phyloP scores from a whole-genome alignment of 1,140 invertebrate genomes.

The Lasioglossum albipes region DNA sequence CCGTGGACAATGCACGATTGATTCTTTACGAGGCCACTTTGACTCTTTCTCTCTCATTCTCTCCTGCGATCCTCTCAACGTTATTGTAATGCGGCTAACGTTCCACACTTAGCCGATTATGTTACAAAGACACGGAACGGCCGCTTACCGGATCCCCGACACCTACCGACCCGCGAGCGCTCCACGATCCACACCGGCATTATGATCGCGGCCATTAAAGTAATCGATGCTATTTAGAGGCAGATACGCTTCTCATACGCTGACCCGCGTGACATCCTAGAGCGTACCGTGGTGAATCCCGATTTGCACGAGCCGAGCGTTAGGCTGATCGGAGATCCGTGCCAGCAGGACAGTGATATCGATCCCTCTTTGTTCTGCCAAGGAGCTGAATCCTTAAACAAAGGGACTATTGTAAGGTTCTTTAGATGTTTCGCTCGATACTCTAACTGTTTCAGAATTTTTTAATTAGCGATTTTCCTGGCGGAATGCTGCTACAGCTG shows the following conservation, averaged over 20 bases:
- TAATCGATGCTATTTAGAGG: slow-evolving; percentile 57
- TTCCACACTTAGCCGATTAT: slow-evolving; percentile 41
- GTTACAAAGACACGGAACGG: slow-evolving; percentile 57
- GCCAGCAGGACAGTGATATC: background rate
- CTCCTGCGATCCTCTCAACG: slow-evolving; percentile 27
- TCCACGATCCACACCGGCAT: slow-evolving; percentile 46
- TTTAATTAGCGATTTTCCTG: too few species aligned
- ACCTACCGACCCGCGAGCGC: slow-evolving; percentile 53
- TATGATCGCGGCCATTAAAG: slow-evolving; percentile 60
- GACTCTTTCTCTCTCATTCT: background rate
- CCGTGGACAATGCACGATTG: slow-evolving; percentile 43
- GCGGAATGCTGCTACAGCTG: too few species aligned
- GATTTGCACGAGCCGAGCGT: slow-evolving; percentile 10
- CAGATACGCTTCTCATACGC: slow-evolving; percentile 59
- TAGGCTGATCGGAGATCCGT: background rate
- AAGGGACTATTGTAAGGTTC: too few species aligned
- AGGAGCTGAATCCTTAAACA: too few species aligned
- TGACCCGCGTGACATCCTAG: slow-evolving; percentile 53
- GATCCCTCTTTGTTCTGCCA: background rate
- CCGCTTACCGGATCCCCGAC: slow-evolving; percentile 51
- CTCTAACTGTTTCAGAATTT: too few species aligned
- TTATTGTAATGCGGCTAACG: slow-evolving; percentile 66
- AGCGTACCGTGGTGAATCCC: slow-evolving; percentile 30
- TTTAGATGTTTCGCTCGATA: too few species aligned
- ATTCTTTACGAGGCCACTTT: slow-evolving; percentile 46